A percentile compares a stretch with the other conserved stretches of the same genome.
Conservation (phyloP, 1,140 invertebrate species). For the Berghia stephanieae region DNA sequence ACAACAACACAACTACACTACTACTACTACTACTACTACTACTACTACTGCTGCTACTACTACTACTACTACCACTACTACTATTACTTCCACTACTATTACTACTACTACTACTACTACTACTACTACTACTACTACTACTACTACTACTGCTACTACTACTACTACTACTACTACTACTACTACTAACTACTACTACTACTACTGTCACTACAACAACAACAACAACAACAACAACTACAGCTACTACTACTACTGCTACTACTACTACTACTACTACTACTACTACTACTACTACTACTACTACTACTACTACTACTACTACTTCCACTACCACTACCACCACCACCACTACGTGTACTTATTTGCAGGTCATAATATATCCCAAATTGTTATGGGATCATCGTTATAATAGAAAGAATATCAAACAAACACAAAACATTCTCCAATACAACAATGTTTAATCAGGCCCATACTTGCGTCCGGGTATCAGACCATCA, state of each 20-base stretch:
- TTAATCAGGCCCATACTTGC: no score
- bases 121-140: background rate
- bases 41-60: constrained; percentile 6
- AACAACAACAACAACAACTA: background rate
- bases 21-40: constrained; percentile 7
- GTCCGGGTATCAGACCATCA: no score
- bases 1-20: no score
- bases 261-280: background rate
- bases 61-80: constrained; percentile 8
- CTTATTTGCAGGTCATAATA: no score
- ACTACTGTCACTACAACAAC: background rate
- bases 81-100: no score
- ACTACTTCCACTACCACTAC: background rate
- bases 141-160: background rate
- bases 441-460: no score
- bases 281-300: constrained; percentile 8
- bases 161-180: constrained; percentile 7
- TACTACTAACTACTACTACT: no score
- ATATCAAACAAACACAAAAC: no score
- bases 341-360: constrained; percentile 4
- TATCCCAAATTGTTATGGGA: no score
- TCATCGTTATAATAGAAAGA: no score
- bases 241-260: background rate
- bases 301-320: constrained; percentile 7
- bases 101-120: background rate